phyloP scores from a whole-genome alignment of 2,797 vertebrate species.

The Hoplostethus mediterraneus region DNA sequence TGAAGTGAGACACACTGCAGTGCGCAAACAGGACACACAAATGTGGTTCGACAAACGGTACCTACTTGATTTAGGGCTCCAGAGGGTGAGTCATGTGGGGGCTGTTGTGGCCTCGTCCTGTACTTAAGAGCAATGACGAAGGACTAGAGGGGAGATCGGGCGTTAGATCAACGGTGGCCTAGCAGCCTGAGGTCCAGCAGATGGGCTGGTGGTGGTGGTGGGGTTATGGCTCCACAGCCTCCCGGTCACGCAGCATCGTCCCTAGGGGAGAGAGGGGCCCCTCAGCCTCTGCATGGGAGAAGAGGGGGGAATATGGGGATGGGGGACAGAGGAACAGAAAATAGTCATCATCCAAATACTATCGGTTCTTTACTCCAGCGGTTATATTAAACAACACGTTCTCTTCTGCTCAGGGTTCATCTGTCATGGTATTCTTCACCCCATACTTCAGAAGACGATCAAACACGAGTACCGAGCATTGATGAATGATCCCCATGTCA shows the following conservation, averaged over 20 bases:
- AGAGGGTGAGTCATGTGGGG: slow-evolving; percentile 79
- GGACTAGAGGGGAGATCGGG: slow-evolving; percentile 20
- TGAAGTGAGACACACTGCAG: slow-evolving; percentile 1
- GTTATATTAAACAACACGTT: no score
- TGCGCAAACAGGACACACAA: background rate
- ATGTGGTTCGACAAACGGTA: background rate
- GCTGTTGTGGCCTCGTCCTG: slow-evolving; percentile 72
- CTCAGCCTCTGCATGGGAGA: slow-evolving; percentile 54
- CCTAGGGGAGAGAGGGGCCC: slow-evolving; percentile 70
- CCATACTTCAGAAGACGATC: no score
- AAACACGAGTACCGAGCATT: no score
- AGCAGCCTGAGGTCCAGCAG: slow-evolving; percentile 39
- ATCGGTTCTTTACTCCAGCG: background rate
- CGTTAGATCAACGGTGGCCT: slow-evolving; percentile 35
- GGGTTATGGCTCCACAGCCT: slow-evolving; percentile 77
- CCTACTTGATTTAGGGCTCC: slow-evolving; percentile 82
- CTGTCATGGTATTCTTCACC: no score
- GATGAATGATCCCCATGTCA: no score
- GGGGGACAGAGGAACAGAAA: background rate
- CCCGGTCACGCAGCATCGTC: slow-evolving; percentile 82
- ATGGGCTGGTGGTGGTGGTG: slow-evolving; percentile 41
- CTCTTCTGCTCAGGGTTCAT: no score
- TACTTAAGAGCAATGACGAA: slow-evolving; percentile 57
- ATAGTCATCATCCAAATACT: background rate
- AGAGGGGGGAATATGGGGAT: background rate